A percentile compares a stretch with the other conserved stretches of the same genome.
Conservation (phyloP, 1,140 invertebrate species). For the Steinernema feltiae region DNA sequence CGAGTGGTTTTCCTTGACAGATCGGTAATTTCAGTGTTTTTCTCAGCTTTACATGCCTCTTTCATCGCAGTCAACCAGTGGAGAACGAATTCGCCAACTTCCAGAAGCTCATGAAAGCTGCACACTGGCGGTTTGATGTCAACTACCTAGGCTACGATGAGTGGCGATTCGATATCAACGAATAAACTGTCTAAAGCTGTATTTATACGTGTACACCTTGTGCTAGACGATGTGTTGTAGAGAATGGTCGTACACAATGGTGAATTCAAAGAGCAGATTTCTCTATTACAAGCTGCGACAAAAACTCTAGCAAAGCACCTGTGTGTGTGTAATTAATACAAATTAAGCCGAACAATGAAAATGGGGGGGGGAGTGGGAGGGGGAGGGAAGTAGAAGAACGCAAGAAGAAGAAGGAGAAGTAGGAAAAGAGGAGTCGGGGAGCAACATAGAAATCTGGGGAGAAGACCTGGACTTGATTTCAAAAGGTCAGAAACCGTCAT, state of each 20-base stretch:
- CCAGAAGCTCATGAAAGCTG: conserved; percentile 8
- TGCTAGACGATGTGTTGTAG: too few relatives aligned
- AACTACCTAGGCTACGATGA: conserved; percentile 37
- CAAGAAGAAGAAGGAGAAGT: background rate
- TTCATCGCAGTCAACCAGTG: conserved; percentile 18
- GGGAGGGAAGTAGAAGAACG: background rate
- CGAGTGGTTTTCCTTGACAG: conserved; percentile 22
- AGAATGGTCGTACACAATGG: too few relatives aligned
- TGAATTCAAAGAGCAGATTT: too few relatives aligned
- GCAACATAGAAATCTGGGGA: too few relatives aligned
- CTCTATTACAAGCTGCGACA: too few relatives aligned
- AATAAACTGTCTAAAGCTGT: too few relatives aligned
- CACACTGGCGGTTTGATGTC: conserved; percentile 26
- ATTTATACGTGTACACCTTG: background rate
- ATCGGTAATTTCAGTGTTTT: background rate
- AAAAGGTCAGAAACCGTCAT: too few relatives aligned
- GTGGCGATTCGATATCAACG: conserved; percentile 40
- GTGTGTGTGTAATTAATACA: background rate
- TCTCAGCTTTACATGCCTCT: background rate
- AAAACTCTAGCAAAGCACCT: background rate
- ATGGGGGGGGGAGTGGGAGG: background rate
- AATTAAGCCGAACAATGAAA: background rate
- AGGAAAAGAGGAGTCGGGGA: too few relatives aligned
- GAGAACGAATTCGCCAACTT: conserved; percentile 16
- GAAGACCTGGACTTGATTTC: too few relatives aligned